These are phyloP conservation scores for Argyrosomus regius DNA, from an alignment of 2,797 vertebrate species.

Conservation along the genomic window DNA sequence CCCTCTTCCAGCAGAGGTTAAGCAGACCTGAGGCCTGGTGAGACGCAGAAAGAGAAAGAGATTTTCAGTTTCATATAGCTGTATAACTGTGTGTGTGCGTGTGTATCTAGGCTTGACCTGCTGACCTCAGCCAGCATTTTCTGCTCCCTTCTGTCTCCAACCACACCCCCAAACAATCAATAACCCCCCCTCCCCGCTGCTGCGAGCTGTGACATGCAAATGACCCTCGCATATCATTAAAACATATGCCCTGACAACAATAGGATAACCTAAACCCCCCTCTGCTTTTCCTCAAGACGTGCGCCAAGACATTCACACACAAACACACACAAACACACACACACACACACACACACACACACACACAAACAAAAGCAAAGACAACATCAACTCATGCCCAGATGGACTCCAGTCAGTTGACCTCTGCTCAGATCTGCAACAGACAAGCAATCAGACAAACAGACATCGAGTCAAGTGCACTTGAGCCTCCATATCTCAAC, in stretches of 20 bases:
- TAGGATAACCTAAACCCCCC: slow-evolving; percentile 37
- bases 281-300: slow-evolving; percentile 60
- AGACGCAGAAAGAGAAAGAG: slow-evolving; percentile 8
- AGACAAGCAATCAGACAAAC: slow-evolving; percentile 47
- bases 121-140: slow-evolving; percentile 58
- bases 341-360: slow-evolving; percentile 20
- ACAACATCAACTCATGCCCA: slow-evolving; percentile 59
- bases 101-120: slow-evolving; percentile 55
- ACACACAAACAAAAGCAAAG: slow-evolving; percentile 45
- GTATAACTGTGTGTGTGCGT: slow-evolving; percentile 7
- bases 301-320: slow-evolving; percentile 48
- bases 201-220: slow-evolving; percentile 73
- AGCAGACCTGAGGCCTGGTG: slow-evolving; percentile 23
- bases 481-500: slow-evolving; percentile 2
- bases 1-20: not conserved
- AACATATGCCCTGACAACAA: slow-evolving; percentile 66
- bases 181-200: slow-evolving; percentile 31
- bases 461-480: slow-evolving; percentile 24
- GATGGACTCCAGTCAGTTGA: slow-evolving; percentile 69
- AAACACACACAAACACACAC: slow-evolving; percentile 28
- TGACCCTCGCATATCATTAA: slow-evolving; percentile 70
- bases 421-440: slow-evolving; percentile 44
- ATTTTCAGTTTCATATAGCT: slow-evolving; percentile 27
- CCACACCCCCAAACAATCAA: slow-evolving; percentile 68
- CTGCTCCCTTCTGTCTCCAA: slow-evolving; percentile 62